Conservation (phyloP, 2,113 vertebrate species). For the Sarotherodon lohbergeri region DNA sequence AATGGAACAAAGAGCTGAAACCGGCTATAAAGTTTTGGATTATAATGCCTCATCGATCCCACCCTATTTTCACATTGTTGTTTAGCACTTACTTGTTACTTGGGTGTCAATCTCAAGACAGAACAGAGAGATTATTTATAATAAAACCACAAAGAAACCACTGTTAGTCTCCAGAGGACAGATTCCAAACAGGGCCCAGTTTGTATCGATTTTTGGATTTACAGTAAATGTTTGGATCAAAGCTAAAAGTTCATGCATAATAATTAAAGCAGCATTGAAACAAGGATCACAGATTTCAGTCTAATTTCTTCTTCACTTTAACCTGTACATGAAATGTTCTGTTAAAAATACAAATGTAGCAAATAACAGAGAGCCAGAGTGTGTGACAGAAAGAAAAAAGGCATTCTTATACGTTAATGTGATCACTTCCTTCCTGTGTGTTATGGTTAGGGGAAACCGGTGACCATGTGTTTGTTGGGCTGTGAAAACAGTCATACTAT, state of each 20-base stretch:
- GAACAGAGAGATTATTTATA: not conserved
- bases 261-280: not conserved
- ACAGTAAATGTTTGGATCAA: not conserved
- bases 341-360: not conserved
- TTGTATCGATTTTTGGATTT: not conserved
- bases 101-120: not conserved
- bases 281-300: not conserved
- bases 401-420: not conserved
- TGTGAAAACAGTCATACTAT: conserved; percentile 35
- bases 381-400: not conserved
- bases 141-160: not conserved
- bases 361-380: not conserved
- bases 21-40: not conserved
- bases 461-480: conserved; percentile 1
- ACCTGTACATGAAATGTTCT: not conserved
- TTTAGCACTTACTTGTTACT: not conserved
- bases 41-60: rapidly evolving
- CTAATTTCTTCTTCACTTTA: not conserved
- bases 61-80: not conserved
- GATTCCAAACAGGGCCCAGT: rapidly evolving
- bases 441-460: conserved; percentile 19
- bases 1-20: not conserved
- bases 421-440: conserved; percentile 40
- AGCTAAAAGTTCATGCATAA: not conserved
- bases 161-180: not conserved